phyloP scores from a whole-genome alignment of 2,888 invertebrate species.

The Ganaspis brasiliensis region DNA sequence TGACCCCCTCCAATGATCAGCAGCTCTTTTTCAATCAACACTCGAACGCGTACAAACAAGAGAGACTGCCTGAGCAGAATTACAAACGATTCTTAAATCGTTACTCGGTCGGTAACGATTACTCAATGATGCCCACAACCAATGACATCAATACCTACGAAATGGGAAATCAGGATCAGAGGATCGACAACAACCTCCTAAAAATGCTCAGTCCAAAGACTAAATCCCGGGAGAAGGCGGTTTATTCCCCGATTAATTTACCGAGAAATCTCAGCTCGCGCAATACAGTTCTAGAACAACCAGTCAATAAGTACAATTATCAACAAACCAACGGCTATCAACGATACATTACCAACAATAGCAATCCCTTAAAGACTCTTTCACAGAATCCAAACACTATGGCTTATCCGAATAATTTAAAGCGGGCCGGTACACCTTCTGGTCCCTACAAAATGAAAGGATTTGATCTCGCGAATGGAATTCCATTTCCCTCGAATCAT shows the following conservation, averaged over 20 bases:
- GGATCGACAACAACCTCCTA: slow-evolving; percentile 72
- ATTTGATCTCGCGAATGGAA: slow-evolving; percentile 71
- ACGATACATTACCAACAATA: slow-evolving; percentile 73
- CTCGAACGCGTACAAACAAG: slow-evolving; percentile 66
- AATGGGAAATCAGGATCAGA: slow-evolving; percentile 58
- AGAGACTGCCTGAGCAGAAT: slow-evolving; percentile 72
- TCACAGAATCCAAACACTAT: slow-evolving; percentile 61
- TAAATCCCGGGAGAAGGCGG: slow-evolving; percentile 61
- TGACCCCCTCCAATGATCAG: slow-evolving; percentile 69
- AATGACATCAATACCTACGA: slow-evolving; percentile 53
- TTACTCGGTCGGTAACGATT: slow-evolving; percentile 69
- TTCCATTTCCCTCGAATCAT: slow-evolving; percentile 67
- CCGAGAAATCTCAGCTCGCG: slow-evolving; percentile 69
- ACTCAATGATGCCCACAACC: slow-evolving; percentile 63
- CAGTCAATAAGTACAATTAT: slow-evolving; percentile 74
- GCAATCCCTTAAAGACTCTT: slow-evolving; percentile 70
- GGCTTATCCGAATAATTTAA: slow-evolving; percentile 69
- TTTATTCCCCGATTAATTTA: slow-evolving; percentile 74
- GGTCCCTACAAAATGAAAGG: slow-evolving; percentile 72
- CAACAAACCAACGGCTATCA: slow-evolving; percentile 71
- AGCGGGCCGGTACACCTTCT: slow-evolving; percentile 66
- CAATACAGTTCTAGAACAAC: slow-evolving; percentile 64
- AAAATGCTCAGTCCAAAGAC: slow-evolving; percentile 72
- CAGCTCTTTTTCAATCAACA: slow-evolving; percentile 65
- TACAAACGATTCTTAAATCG: slow-evolving; percentile 71